A percentile compares a stretch with the other conserved stretches of the same genome.
phyloP scores from a whole-genome alignment of 2,797 vertebrate genomes.

The Carapus acus region DNA sequence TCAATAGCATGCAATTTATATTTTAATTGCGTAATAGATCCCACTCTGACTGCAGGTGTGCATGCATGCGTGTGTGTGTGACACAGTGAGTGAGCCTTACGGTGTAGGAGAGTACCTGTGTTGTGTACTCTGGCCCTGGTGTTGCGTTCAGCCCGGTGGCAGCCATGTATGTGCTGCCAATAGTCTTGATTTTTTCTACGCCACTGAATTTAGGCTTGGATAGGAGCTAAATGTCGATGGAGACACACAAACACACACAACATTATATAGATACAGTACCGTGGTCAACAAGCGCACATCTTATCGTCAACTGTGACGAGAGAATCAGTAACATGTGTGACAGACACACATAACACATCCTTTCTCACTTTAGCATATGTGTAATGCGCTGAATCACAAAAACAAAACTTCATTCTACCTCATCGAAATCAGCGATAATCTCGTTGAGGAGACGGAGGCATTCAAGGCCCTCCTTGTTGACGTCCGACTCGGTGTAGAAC shows the following conservation, averaged over 20 bases:
- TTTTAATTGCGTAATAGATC: no score
- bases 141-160: conserved; percentile 87
- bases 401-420: conserved; percentile 72
- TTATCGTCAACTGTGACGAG: no score
- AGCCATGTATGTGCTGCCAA: conserved; percentile 98
- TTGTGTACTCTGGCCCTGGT: conserved; percentile 78
- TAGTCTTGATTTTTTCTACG: conserved; percentile 99
- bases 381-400: neutral
- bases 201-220: conserved; percentile 98
- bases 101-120: conserved; percentile 70
- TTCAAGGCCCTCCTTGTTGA: conserved; percentile 97
- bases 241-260: neutral
- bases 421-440: conserved; percentile 98
- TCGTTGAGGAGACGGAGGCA: conserved; percentile 96
- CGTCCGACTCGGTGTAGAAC: conserved; percentile 97
- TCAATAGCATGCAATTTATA: no score
- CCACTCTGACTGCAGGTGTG: no score
- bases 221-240: conserved; percentile 71
- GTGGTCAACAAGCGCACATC: no score
- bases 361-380: neutral
- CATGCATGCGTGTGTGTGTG: conserved; percentile 1
- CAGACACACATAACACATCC: neutral
- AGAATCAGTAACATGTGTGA: neutral
- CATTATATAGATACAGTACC: no score
- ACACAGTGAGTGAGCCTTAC: neutral